A percentile compares a stretch with the other conserved stretches of the same genome.
These are phyloP conservation scores for Diachasmimorpha longicaudata DNA, from an alignment of 1,140 invertebrate species.

Conservation along the genomic window DNA sequence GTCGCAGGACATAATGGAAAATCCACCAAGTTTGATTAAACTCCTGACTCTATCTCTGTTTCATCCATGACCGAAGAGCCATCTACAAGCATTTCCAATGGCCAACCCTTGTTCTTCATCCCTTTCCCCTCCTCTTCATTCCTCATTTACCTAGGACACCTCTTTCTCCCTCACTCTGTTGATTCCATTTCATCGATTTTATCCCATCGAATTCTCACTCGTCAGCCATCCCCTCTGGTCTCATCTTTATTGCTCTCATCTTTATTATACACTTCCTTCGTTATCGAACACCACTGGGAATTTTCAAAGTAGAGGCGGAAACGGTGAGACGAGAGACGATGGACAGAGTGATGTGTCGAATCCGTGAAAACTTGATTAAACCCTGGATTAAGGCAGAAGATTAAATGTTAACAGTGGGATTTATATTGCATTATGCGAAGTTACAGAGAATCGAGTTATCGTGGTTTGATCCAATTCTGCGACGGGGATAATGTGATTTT, in stretches of 20 bases:
- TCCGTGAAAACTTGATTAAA: conserved; percentile 47
- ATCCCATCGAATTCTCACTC: conserved; percentile 14
- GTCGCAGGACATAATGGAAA: conserved; percentile 52
- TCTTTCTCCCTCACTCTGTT: background rate
- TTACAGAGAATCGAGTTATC: background rate
- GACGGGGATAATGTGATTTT: background rate
- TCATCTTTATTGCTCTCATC: background rate
- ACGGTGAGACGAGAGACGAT: background rate
- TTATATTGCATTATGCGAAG: background rate
- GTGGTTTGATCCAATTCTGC: background rate
- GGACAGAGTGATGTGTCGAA: conserved; percentile 35
- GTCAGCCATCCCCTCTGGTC: conserved; percentile 1
- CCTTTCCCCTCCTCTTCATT: background rate
- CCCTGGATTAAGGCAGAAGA: conserved; percentile 47
- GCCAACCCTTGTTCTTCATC: conserved; percentile 11
- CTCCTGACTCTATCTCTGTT: conserved; percentile 18
- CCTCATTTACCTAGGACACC: background rate
- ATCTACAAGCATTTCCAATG: conserved; percentile 16
- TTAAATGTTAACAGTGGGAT: conserved; percentile 41
- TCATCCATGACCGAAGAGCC: background rate
- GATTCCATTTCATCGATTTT: conserved; percentile 15
- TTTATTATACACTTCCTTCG: background rate
- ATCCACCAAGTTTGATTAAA: conserved; percentile 55
- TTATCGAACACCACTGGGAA: background rate
- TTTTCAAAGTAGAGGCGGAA: background rate